These are phyloP conservation scores for Artibeus lituratus DNA, from an alignment of 2,797 vertebrate species.

Conservation along the genomic window DNA sequence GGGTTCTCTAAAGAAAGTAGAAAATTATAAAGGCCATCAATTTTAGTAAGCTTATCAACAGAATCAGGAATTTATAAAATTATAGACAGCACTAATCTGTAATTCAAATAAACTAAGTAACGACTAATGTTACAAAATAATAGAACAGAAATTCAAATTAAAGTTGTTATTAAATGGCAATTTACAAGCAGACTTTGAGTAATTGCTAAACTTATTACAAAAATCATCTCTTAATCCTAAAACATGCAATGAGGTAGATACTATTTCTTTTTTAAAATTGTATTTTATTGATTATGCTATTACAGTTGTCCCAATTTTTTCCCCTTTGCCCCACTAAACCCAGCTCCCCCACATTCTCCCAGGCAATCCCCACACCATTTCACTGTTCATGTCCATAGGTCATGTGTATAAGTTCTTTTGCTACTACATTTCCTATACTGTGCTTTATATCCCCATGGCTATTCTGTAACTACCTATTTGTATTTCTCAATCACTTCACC, in stretches of 20 bases:
- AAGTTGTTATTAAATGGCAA: neutral
- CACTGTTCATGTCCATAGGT: too few relatives aligned
- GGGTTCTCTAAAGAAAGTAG: neutral
- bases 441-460: too few relatives aligned
- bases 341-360: too few relatives aligned
- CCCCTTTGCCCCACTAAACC: too few relatives aligned
- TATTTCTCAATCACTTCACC: too few relatives aligned
- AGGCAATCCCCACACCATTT: too few relatives aligned
- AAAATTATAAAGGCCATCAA: neutral
- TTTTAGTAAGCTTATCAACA: neutral
- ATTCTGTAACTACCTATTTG: too few relatives aligned
- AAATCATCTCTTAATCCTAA: slow-evolving; percentile 23
- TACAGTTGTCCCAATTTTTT: too few relatives aligned
- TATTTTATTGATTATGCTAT: too few relatives aligned
- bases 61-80: neutral
- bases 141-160: neutral
- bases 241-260: neutral
- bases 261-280: too few relatives aligned
- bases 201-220: neutral
- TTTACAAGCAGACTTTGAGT: neutral
- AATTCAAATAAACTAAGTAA: slow-evolving; percentile 13
- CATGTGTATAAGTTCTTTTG: too few relatives aligned
- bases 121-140: neutral
- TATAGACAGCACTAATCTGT: neutral
- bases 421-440: too few relatives aligned